Conservation (phyloP, 2,113 vertebrate species). For the Leucopsar rothschildi region DNA sequence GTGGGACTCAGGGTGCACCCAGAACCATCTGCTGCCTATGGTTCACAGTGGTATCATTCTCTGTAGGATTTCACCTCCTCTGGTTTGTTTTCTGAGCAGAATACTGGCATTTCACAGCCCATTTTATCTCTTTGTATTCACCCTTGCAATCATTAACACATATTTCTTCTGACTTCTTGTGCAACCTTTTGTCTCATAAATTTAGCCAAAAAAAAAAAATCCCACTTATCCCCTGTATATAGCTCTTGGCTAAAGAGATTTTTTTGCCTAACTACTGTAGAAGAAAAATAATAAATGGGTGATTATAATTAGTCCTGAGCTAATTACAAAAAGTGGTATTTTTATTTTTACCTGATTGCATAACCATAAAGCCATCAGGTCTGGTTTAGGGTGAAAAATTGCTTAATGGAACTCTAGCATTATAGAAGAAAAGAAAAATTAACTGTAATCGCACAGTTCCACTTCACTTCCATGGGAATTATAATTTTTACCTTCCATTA, state of each 20-base stretch:
- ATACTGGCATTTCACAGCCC: neutral
- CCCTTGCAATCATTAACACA: neutral
- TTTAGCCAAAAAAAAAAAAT: neutral
- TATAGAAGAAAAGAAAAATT: neutral
- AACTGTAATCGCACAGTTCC: neutral
- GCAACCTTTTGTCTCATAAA: neutral
- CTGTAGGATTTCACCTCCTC: neutral
- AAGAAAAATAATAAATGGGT: neutral
- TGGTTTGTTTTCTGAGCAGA: neutral
- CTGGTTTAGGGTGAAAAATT: neutral
- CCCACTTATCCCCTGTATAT: accelerated
- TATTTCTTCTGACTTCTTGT: neutral
- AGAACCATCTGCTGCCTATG: neutral
- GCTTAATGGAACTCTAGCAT: neutral
- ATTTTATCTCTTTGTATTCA: neutral
- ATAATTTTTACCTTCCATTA: neutral
- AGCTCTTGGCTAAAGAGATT: neutral
- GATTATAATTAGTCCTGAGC: neutral
- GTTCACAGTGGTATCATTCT: neutral
- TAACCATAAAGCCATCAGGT: neutral
- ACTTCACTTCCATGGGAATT: neutral
- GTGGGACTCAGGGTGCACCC: neutral
- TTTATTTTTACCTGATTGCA: neutral
- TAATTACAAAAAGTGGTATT: neutral
- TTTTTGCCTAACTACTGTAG: neutral